Conservation (phyloP, 2,888 invertebrate genomes). For the Leucoptera coffeella region DNA sequence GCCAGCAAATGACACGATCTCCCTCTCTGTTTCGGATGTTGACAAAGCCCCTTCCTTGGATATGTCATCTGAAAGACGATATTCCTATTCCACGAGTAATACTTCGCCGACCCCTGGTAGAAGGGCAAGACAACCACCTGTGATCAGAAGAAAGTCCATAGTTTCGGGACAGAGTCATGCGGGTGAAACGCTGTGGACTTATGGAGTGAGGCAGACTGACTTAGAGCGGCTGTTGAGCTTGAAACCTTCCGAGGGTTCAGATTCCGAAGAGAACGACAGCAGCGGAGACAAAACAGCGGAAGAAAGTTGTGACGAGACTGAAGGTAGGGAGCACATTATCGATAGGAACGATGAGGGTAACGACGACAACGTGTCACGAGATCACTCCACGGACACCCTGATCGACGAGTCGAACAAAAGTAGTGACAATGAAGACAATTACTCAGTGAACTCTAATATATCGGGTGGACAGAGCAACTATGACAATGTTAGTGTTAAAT, state of each 20-base stretch:
- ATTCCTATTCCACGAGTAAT: slow-evolving; percentile 29
- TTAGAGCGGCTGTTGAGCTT: slow-evolving; percentile 35
- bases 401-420: slow-evolving; percentile 29
- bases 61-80: slow-evolving; percentile 18
- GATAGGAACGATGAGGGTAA: slow-evolving; percentile 25
- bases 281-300: slow-evolving; percentile 8
- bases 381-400: slow-evolving; percentile 41
- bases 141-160: slow-evolving; percentile 34
- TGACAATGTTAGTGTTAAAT: slow-evolving; percentile 47
- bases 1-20: slow-evolving; percentile 23
- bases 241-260: slow-evolving; percentile 33
- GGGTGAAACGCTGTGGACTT: slow-evolving; percentile 40
- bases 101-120: slow-evolving; percentile 27
- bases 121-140: slow-evolving; percentile 36
- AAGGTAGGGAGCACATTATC: slow-evolving; percentile 14
- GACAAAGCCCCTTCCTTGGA: slow-evolving; percentile 10
- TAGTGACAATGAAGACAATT: slow-evolving; percentile 22
- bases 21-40: slow-evolving; percentile 18
- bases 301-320: slow-evolving; percentile 17
- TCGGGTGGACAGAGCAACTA: slow-evolving; percentile 34
- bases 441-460: slow-evolving; percentile 19
- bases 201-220: slow-evolving; percentile 40
- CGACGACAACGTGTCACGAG: slow-evolving; percentile 32
- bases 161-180: slow-evolving; percentile 16
- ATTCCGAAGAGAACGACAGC: slow-evolving; percentile 34